These are phyloP conservation scores for Phalacrocorax brasilianus DNA, from an alignment of 2,113 vertebrate genomes.

Conservation along the genomic window DNA sequence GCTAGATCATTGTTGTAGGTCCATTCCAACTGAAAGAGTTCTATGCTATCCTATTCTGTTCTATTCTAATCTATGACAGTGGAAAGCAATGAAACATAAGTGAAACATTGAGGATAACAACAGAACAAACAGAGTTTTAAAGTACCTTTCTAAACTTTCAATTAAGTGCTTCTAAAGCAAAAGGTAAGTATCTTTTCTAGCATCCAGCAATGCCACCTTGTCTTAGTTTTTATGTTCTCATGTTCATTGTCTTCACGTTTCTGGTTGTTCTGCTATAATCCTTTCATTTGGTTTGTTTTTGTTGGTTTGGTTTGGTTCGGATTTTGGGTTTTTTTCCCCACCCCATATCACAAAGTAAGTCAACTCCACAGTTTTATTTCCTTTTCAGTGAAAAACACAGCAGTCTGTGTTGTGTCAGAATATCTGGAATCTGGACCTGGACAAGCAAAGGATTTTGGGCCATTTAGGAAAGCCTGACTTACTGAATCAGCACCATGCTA, in stretches of 20 bases:
- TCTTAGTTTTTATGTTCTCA: background rate
- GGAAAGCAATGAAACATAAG: background rate
- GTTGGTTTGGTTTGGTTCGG: background rate
- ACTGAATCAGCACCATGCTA: background rate
- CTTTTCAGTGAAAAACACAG: background rate
- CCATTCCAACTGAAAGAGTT: background rate
- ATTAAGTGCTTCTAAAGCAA: background rate
- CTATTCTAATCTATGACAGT: background rate
- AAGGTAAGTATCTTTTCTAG: background rate
- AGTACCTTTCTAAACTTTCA: background rate
- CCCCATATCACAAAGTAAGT: background rate
- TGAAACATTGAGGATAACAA: background rate
- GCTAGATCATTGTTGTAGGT: rapidly evolving
- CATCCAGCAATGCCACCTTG: background rate
- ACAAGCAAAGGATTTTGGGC: background rate
- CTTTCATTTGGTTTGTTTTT: background rate
- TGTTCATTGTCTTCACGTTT: background rate
- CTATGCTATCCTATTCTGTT: no score
- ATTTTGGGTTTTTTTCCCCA: background rate
- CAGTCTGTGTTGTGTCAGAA: background rate
- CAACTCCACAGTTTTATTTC: background rate
- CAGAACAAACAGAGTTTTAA: background rate
- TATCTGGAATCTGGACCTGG: background rate
- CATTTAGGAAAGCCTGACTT: background rate
- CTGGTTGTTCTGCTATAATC: background rate